Percentiles rank a stretch among this genome's conserved stretches.
phyloP scores from a whole-genome alignment of 2,113 vertebrate species.

The Genyomyrus donnyi region DNA sequence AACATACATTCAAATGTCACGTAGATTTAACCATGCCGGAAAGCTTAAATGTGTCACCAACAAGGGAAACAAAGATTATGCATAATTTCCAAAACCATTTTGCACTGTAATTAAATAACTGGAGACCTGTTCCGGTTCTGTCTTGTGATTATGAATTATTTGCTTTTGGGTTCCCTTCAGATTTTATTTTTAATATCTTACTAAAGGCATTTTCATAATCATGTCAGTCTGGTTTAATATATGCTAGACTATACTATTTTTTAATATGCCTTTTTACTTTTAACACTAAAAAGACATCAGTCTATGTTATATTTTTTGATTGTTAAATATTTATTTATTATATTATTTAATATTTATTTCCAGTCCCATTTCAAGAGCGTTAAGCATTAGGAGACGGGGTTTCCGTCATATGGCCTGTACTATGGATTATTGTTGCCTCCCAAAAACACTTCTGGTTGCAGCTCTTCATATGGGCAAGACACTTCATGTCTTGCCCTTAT shows the following conservation, averaged over 20 bases:
- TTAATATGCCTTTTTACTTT: not conserved
- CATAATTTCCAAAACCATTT: not conserved
- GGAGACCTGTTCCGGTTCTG: not conserved
- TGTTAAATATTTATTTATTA: no score
- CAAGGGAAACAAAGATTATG: not conserved
- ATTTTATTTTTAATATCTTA: not conserved
- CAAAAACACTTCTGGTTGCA: not conserved
- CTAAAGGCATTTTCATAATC: not conserved
- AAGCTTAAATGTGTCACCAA: not conserved
- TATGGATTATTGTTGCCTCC: not conserved
- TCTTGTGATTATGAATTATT: not conserved
- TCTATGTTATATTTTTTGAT: not conserved
- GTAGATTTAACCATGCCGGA: not conserved
- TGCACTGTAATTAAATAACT: not conserved
- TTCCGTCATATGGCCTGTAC: not conserved
- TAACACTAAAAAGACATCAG: not conserved
- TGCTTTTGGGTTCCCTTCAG: not conserved
- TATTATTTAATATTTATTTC: not conserved
- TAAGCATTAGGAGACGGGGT: not conserved
- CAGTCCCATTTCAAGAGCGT: not conserved
- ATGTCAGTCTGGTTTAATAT: not conserved
- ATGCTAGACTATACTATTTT: not conserved
- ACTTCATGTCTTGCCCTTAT: not conserved
- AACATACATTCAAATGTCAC: not conserved
- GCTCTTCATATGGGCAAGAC: not conserved